Conservation (phyloP, 2,113 vertebrate species). For the Pseudorasbora parva region DNA sequence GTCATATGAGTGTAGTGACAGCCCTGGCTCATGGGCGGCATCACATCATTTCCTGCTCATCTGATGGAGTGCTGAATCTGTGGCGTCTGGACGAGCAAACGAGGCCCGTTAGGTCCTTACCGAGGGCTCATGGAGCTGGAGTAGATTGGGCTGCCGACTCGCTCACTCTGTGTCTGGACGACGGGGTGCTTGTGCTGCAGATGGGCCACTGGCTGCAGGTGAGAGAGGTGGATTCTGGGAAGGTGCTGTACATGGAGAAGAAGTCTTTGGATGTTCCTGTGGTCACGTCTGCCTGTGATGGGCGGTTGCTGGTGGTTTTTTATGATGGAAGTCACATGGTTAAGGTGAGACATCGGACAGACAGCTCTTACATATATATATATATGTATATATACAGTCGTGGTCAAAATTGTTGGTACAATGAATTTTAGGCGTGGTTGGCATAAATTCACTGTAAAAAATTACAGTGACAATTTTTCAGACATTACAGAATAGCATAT, state of each 20-base stretch:
- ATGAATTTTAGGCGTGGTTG: not conserved
- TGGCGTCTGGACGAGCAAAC: slow-evolving; percentile 68
- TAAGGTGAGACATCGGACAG: slow-evolving; percentile 52
- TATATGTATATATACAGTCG: too few relatives aligned
- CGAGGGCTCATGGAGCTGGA: slow-evolving; percentile 46
- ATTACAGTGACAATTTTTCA: too few relatives aligned
- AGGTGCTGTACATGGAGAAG: slow-evolving; percentile 62
- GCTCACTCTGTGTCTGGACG: slow-evolving; percentile 67
- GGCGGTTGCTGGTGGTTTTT: slow-evolving; percentile 67
- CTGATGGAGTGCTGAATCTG: slow-evolving; percentile 70
- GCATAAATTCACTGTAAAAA: too few relatives aligned
- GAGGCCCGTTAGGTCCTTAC: slow-evolving; percentile 60
- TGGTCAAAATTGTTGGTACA: too few relatives aligned
- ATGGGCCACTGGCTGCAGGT: slow-evolving; percentile 69
- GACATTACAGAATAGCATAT: too few relatives aligned
- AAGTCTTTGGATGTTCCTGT: slow-evolving; percentile 65
- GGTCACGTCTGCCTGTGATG: slow-evolving; percentile 66
- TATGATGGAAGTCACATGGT: slow-evolving; percentile 67
- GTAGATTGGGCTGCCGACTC: slow-evolving; percentile 58
- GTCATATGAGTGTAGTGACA: slow-evolving; percentile 69
- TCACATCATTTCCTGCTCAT: slow-evolving; percentile 63
- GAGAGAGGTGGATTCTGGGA: slow-evolving; percentile 68
- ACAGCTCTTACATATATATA: not conserved
- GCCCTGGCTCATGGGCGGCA: slow-evolving; percentile 65
- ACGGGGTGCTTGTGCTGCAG: slow-evolving; percentile 68